phyloP scores from a whole-genome alignment of 2,888 invertebrate genomes.

The Phaedon cochleariae region DNA sequence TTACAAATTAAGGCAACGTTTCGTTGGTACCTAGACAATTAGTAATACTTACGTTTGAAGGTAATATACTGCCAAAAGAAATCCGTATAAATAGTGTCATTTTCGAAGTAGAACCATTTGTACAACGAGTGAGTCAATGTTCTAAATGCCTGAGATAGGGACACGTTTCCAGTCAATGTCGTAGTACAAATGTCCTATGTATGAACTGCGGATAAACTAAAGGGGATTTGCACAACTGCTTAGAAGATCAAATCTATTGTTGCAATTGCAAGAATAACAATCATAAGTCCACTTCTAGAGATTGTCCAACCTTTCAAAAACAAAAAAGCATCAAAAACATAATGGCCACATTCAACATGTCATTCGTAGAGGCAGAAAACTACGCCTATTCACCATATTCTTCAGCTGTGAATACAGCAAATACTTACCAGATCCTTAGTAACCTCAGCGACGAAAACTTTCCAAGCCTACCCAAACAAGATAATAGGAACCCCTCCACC shows the following conservation, averaged over 20 bases:
- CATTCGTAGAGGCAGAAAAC: too few relatives aligned
- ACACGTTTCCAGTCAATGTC: background rate
- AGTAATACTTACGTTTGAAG: conserved; percentile 3
- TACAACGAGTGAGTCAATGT: conserved; percentile 1
- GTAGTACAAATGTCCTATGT: background rate
- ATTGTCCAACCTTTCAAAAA: too few relatives aligned
- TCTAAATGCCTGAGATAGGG: conserved; percentile 8
- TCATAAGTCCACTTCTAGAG: background rate
- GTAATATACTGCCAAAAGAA: background rate
- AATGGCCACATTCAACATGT: too few relatives aligned
- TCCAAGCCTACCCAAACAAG: too few relatives aligned
- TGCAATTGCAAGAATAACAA: background rate
- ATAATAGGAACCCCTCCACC: too few relatives aligned
- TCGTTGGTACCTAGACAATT: background rate
- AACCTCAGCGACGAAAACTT: too few relatives aligned
- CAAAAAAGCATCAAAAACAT: too few relatives aligned
- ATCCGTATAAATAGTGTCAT: background rate
- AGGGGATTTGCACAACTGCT: background rate
- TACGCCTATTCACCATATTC: too few relatives aligned
- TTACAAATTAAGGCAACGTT: background rate
- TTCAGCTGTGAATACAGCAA: too few relatives aligned
- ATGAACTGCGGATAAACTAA: background rate
- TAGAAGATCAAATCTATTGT: background rate
- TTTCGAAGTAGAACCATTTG: conserved; percentile 1
- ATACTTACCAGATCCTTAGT: too few relatives aligned